Evolutionary conservation across 2,888 invertebrate species (phyloP).

Genomic region (Ceraclea dissimilis): DNA sequence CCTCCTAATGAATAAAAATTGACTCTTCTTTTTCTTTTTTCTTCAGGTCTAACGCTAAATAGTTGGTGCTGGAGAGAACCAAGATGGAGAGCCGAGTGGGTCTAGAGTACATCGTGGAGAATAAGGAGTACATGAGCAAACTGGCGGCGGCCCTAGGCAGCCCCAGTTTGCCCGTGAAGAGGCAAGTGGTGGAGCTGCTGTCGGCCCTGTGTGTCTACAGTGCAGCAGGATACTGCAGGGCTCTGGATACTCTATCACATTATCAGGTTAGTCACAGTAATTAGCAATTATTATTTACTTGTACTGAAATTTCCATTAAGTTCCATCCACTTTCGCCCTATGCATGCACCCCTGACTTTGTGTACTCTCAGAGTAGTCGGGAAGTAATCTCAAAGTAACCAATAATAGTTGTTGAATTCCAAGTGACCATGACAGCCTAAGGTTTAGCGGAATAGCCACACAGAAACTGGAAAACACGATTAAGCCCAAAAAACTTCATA

Average conservation of each 20-base stretch:
- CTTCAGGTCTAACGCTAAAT: not conserved
- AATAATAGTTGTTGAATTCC: too few species aligned
- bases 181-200: slow-evolving; percentile 92
- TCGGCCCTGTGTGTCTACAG: slow-evolving; percentile 93
- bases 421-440: too few species aligned
- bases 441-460: too few species aligned
- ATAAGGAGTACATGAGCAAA: slow-evolving; percentile 85
- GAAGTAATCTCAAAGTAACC: too few species aligned
- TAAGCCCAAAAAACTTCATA: too few species aligned
- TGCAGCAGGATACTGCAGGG: slow-evolving; percentile 78
- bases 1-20: too few species aligned
- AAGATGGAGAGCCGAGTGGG: slow-evolving; percentile 88
- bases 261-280: slow-evolving; percentile 75
- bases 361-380: too few species aligned
- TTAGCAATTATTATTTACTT: too few species aligned
- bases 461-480: too few species aligned
- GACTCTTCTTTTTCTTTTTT: not conserved
- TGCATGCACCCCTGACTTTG: too few species aligned
- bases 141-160: slow-evolving; percentile 90
- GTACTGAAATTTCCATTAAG: too few species aligned
- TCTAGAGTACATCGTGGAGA: slow-evolving; percentile 89
- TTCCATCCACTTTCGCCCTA: too few species aligned
- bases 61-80: not conserved
- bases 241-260: slow-evolving; percentile 83
- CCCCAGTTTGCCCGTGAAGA: slow-evolving; percentile 84